phyloP scores from a whole-genome alignment of 2,888 invertebrate species.

The Rotaria socialis region DNA sequence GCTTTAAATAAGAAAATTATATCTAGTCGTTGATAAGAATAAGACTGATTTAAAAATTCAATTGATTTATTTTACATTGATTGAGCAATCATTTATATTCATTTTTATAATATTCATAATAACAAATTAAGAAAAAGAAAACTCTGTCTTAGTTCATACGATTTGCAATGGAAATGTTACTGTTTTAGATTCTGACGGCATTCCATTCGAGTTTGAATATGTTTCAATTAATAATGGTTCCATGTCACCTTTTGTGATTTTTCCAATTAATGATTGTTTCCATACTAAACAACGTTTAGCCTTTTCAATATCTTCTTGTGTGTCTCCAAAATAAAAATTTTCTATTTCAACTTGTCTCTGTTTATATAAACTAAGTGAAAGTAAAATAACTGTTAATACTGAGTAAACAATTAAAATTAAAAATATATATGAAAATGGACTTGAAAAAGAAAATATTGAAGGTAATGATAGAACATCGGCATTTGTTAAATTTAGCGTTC shows the following conservation, averaged over 20 bases:
- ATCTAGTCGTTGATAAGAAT: not conserved
- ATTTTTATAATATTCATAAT: not conserved
- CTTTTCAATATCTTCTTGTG: not conserved
- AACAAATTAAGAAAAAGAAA: not conserved
- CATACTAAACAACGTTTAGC: not conserved
- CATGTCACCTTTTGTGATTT: not conserved
- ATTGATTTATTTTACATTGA: slow-evolving; percentile 7
- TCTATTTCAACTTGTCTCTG: not conserved
- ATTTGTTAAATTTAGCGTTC: not conserved
- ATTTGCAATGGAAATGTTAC: not conserved
- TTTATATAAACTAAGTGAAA: slow-evolving; percentile 10
- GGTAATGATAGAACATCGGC: not conserved
- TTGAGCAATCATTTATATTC: slow-evolving; percentile 28
- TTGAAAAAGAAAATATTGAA: not conserved
- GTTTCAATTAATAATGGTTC: not conserved
- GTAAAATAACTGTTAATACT: not conserved
- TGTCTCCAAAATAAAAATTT: slow-evolving; percentile 3
- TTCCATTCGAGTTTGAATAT: not conserved
- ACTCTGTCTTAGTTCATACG: not conserved
- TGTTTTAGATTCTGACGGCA: not conserved
- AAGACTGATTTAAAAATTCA: not conserved
- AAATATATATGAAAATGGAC: slow-evolving; percentile 7
- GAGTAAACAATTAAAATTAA: not conserved
- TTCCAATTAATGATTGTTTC: not conserved
- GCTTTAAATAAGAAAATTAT: not conserved